Percentiles rank a stretch among this genome's conserved stretches.
These are phyloP conservation scores for Pristiophorus japonicus DNA, from an alignment of 2,113 vertebrate genomes.

Conservation along the genomic window DNA sequence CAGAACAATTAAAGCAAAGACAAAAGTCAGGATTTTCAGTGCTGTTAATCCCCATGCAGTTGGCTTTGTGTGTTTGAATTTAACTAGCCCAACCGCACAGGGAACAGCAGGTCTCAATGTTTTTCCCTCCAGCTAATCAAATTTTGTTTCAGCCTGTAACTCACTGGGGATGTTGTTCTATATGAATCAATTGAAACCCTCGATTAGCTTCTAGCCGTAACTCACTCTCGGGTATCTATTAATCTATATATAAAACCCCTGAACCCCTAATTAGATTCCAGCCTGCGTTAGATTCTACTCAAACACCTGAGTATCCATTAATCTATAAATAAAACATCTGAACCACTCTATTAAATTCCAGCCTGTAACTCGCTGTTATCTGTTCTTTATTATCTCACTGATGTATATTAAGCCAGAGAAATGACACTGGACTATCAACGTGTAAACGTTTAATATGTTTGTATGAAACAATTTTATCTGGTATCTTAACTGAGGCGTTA, in stretches of 20 bases:
- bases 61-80: background rate
- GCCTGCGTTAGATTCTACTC: no score
- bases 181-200: background rate
- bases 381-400: background rate
- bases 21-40: background rate
- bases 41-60: background rate
- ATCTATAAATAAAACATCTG: no score
- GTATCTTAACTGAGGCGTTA: background rate
- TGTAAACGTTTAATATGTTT: background rate
- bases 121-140: background rate
- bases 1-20: background rate
- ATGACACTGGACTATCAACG: background rate
- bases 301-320: no score
- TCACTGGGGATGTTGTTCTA: background rate
- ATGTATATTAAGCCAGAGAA: background rate
- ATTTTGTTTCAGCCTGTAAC: background rate
- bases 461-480: background rate
- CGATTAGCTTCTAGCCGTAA: no score
- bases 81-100: background rate
- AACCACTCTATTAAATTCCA: no score
- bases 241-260: no score
- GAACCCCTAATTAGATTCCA: no score
- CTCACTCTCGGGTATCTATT: no score
- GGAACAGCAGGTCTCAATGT: background rate
- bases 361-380: background rate